Conservation (phyloP, 2,113 vertebrate genomes). For the Strix uralensis region DNA sequence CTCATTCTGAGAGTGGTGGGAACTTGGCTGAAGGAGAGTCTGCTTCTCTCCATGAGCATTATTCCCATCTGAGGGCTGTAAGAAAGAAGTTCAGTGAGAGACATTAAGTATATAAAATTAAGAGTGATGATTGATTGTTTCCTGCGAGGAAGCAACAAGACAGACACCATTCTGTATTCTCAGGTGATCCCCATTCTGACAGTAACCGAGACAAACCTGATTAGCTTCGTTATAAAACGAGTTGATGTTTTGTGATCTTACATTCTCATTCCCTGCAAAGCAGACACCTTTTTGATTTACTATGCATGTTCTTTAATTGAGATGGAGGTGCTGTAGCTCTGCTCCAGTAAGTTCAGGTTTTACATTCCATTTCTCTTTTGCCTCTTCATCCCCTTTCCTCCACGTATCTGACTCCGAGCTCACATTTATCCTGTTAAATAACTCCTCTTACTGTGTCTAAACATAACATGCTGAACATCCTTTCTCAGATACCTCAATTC, state of each 20-base stretch:
- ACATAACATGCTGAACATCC: neutral
- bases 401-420: accelerated
- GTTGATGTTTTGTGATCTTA: constrained; percentile 34
- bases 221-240: neutral
- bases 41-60: neutral
- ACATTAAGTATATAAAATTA: neutral
- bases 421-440: neutral
- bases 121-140: neutral
- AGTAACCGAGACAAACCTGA: neutral
- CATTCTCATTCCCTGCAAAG: constrained; percentile 7
- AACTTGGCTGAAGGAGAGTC: neutral
- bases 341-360: neutral
- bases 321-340: constrained; percentile 14
- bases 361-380: neutral
- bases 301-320: constrained; percentile 26
- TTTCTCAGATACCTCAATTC: constrained; percentile 1
- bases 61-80: neutral
- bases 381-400: neutral
- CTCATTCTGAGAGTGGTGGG: neutral
- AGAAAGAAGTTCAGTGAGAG: neutral
- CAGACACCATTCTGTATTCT: neutral
- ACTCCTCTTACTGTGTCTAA: neutral
- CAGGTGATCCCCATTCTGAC: neutral
- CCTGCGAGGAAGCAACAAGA: neutral
- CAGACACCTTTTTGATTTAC: constrained; percentile 33